phyloP scores from a whole-genome alignment of 1,140 invertebrate species.

The Sitodiplosis mosellana region DNA sequence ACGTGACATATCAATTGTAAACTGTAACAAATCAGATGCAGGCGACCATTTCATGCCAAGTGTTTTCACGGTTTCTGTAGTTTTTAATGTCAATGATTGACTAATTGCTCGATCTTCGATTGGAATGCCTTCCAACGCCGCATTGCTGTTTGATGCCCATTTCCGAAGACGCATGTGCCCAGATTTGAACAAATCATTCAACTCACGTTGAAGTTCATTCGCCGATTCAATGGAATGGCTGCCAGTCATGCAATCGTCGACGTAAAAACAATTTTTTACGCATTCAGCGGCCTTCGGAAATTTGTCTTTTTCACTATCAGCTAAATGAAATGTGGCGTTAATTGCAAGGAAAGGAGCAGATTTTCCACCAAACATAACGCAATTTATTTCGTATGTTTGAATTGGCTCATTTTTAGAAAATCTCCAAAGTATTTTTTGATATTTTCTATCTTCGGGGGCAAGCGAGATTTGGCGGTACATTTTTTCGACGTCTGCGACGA shows the following conservation, averaged over 20 bases:
- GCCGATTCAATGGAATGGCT: not conserved
- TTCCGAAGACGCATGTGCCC: not conserved
- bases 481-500: slow-evolving; percentile 25
- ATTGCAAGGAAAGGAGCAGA: slow-evolving; percentile 14
- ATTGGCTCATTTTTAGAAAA: slow-evolving; percentile 8
- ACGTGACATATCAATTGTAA: not conserved
- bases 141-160: not conserved
- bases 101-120: not conserved
- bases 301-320: slow-evolving; percentile 4
- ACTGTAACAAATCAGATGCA: not conserved
- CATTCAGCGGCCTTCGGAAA: too few relatives aligned
- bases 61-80: not conserved
- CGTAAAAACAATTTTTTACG: slow-evolving; percentile 10
- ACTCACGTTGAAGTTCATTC: not conserved
- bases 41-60: too few relatives aligned
- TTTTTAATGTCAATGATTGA: not conserved
- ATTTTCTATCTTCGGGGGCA: slow-evolving; percentile 8
- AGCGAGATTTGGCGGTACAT: slow-evolving; percentile 28
- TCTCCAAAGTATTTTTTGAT: slow-evolving; percentile 19
- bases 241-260: slow-evolving; percentile 15
- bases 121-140: too few relatives aligned
- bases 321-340: slow-evolving; percentile 9
- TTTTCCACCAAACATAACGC: too few relatives aligned
- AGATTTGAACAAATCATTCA: not conserved
- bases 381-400: slow-evolving; percentile 10